phyloP scores from a whole-genome alignment of 2,888 invertebrate species.

The Eristalis arbustorum region DNA sequence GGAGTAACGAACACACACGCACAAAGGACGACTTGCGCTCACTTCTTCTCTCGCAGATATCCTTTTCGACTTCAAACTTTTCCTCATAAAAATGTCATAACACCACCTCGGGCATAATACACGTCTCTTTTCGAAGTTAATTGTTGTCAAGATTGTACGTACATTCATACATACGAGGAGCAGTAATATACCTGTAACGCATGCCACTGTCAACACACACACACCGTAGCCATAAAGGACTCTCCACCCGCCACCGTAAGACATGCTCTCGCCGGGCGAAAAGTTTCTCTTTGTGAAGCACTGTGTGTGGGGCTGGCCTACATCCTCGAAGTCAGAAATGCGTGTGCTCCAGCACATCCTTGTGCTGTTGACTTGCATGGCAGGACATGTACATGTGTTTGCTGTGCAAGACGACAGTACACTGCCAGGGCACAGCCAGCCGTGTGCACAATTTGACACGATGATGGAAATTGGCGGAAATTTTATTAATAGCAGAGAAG shows the following conservation, averaged over 20 bases:
- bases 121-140: slow-evolving; percentile 49
- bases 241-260: neutral
- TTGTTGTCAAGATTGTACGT: slow-evolving; percentile 47
- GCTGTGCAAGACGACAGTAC: neutral
- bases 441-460: slow-evolving; percentile 43
- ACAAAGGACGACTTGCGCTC: neutral
- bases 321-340: slow-evolving; percentile 8
- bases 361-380: neutral
- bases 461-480: slow-evolving; percentile 48
- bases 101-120: slow-evolving; percentile 53
- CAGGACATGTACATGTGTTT: neutral
- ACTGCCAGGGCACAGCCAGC: no score
- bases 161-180: neutral
- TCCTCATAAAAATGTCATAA: slow-evolving; percentile 63
- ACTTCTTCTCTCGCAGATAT: slow-evolving; percentile 13
- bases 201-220: slow-evolving; percentile 17
- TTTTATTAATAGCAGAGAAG: slow-evolving; percentile 51
- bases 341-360: neutral
- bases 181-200: slow-evolving; percentile 19
- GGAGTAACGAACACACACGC: neutral
- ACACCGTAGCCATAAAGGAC: neutral
- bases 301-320: slow-evolving; percentile 19
- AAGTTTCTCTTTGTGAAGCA: neutral
- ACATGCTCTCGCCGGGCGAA: slow-evolving; percentile 10
- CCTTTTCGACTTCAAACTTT: slow-evolving; percentile 52